Conservation (phyloP, 2,797 vertebrate species). For the Delichon dasypus region DNA sequence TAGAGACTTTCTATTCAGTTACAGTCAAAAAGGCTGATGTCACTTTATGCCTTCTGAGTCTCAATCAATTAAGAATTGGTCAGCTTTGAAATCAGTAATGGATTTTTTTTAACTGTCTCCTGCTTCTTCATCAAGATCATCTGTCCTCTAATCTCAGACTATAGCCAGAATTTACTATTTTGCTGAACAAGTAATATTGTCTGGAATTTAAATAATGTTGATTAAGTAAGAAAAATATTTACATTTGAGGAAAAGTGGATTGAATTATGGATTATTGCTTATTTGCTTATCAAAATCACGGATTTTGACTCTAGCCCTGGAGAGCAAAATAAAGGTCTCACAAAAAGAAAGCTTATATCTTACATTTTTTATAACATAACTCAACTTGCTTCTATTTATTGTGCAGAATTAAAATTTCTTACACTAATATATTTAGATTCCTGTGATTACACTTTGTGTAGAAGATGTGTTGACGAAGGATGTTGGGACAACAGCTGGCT, state of each 20-base stretch:
- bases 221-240: conserved; percentile 29
- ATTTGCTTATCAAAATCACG: neutral
- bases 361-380: neutral
- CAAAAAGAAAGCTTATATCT: neutral
- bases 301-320: neutral
- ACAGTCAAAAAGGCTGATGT: neutral
- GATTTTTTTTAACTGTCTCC: conserved; percentile 48
- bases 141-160: conserved; percentile 28
- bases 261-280: conserved; percentile 39
- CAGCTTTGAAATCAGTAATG: conserved; percentile 29
- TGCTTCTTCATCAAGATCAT: conserved; percentile 43
- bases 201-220: conserved; percentile 54
- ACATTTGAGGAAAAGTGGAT: neutral
- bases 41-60: neutral
- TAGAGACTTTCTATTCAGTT: conserved; percentile 3
- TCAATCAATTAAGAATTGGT: neutral
- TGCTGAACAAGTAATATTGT: conserved; percentile 35
- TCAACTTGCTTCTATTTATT: neutral
- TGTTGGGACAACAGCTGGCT: too few species aligned
- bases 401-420: neutral
- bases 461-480: too few species aligned
- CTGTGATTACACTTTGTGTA: neutral
- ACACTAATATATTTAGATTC: neutral
- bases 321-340: conserved; percentile 16
- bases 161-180: conserved; percentile 38